Base-by-base conservation (phyloP, 2,113 vertebrate genomes). In the Pogona vitticeps region DNA sequence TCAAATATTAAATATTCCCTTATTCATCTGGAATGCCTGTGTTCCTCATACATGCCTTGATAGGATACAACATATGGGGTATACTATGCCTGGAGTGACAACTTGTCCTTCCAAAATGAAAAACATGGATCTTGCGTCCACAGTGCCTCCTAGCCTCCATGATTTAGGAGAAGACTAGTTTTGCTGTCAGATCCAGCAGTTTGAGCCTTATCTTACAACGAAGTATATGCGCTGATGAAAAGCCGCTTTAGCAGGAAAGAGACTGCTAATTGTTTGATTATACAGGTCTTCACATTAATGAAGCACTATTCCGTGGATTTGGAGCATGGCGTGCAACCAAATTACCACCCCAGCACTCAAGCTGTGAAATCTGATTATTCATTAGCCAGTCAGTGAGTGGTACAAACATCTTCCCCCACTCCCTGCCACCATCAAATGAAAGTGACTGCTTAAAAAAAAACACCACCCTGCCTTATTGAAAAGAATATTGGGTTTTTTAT, bases 351-450 rank as follows among this genome's bases (percentile, higher is more conserved):
- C 96, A 97, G 98, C 97, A 97, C 97, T 99, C 98, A 99, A 93
- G 98, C 98, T 99, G 98, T 98, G 98, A 99, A 98, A 99, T 98
- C 97, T 99, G 98, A 99, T 99, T 98, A 99, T 98, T 99, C 98
- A 99, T 99, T 99, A 99, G 97, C 95, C 97, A 97, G 97, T 98
- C 98, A 97, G 97, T 98, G 97, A 99, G 98, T 97, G 97, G 97
- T 98, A 97, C 97, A 97, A 98, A 98, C 97, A 98, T 97, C 95
- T 95, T 95, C 95, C 94, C 92, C 95, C 94, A 95, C 94, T 94
- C 94, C 95, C 94, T 33, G 2, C 31, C 94, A 93, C 93, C 93
- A 92, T 96, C 96, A 96, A 94, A 97, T 95, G 95, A 96, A 92
- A 96, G 94, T 70, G 70, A 97, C 95, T 96, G 96, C 85, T 95